Evolutionary conservation across 2,797 vertebrate species (phyloP), one percentile per base, ranked within the genome.

Genomic region (Poecilia picta): DNA sequence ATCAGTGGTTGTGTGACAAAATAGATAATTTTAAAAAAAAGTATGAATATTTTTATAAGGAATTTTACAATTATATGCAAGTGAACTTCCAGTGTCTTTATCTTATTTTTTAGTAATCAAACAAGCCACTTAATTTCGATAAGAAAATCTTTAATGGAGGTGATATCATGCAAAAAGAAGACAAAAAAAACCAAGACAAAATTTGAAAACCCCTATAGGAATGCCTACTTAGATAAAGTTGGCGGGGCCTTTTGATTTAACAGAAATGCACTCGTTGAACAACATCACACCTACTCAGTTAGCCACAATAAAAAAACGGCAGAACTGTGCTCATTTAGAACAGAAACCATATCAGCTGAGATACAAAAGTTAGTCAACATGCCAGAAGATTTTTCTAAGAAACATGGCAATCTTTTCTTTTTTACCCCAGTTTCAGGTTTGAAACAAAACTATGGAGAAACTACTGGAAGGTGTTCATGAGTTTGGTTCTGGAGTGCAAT

Each of bases 121-220:
- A 81, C 47, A 41, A 1, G n/a, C 73, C 72, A 83, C 47, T 41
- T 1, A 23, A 79, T 46, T 12, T 55, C 75, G 31, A 86, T 92
- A 91, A 92, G 94, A 95, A 96, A 95, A 94, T 89, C 79, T 96
- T 96, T 96, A 96, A 95, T 96, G 92, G 91, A 95, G 93, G 93
- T 93, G 93, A 90, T 87, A 91, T 90, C 92, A 94, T 94, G 94
- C 94, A 95, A 93, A 88, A 89, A 88, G 75, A 78, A 43, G 76
- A 78, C 73, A 78, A 55, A 83, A 70, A 8, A 15, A 18, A 79
- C 53, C 39, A 4, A 18, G 33, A 87, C 81, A 81, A 88, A 77
- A 89, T 45, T 81, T 82, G 49, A 86, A 86, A 85, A 85, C 3
- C 49, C 84, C 2, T 5, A 89, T 59, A 87, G 82, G 86, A 94